phyloP scores from a whole-genome alignment of 2,888 invertebrate genomes.

The Bombylius discolor region DNA sequence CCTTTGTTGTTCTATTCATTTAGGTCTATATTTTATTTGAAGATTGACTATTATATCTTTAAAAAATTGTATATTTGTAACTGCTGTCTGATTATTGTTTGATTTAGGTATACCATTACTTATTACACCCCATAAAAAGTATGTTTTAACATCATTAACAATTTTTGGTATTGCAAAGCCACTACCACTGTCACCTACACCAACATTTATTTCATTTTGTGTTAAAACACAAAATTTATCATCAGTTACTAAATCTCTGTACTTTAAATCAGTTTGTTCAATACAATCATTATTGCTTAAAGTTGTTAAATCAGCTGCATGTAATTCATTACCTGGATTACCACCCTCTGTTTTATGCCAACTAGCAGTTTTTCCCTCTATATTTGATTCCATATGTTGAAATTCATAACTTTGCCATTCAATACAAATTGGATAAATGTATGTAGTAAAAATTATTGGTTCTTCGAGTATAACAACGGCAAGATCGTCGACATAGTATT shows the following conservation, averaged over 20 bases:
- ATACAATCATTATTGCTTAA: neutral
- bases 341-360: neutral
- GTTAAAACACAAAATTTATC: neutral
- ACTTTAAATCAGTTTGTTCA: constrained; percentile 8
- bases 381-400: constrained; percentile 1
- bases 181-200: neutral
- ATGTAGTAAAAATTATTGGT: constrained; percentile 13
- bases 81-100: neutral
- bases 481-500: constrained; percentile 25
- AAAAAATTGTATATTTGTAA: neutral
- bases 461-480: constrained; percentile 25
- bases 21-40: too few species aligned
- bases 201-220: neutral
- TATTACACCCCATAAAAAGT: neutral
- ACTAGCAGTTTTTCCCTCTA: neutral
- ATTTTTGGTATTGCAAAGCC: neutral
- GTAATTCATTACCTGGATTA: neutral
- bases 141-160: neutral
- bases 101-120: neutral
- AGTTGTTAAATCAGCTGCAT: neutral
- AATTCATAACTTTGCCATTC: constrained; percentile 8
- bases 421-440: neutral
- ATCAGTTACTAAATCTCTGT: constrained; percentile 8
- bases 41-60: too few species aligned
- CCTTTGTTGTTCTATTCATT: too few species aligned